A percentile compares a stretch with the other conserved stretches of the same genome.
These are phyloP conservation scores for Orthonychiurus folsomi DNA, from an alignment of 2,888 invertebrate species.

Conservation along the genomic window DNA sequence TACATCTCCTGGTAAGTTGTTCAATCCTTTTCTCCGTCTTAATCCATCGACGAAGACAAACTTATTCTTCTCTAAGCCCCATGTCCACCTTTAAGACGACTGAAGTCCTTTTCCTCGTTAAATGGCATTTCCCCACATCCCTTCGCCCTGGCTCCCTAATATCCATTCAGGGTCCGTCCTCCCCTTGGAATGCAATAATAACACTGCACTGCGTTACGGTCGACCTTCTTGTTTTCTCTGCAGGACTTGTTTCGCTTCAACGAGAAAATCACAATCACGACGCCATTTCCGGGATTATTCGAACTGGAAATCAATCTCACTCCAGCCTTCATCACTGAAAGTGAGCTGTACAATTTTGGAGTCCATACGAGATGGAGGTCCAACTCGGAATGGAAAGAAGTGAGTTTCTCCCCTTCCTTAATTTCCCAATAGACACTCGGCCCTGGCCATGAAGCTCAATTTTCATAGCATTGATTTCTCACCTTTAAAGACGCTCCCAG, in stretches of 20 bases:
- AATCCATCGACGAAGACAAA: too few relatives aligned
- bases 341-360: slow-evolving; percentile 35
- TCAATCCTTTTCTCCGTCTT: slow-evolving; percentile 7
- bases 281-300: slow-evolving; percentile 37
- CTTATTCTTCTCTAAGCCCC: too few relatives aligned
- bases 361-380: slow-evolving; percentile 38
- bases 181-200: too few relatives aligned
- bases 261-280: slow-evolving; percentile 39
- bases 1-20: slow-evolving; percentile 36
- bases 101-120: too few relatives aligned
- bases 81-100: too few relatives aligned
- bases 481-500: too few relatives aligned
- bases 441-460: not conserved
- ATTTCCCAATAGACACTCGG: slow-evolving; percentile 11
- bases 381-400: slow-evolving; percentile 35
- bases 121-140: too few relatives aligned
- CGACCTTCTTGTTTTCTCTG: slow-evolving; percentile 2
- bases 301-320: slow-evolving; percentile 40
- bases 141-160: too few relatives aligned
- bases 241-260: slow-evolving; percentile 40
- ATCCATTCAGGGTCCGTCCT: too few relatives aligned
- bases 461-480: not conserved
- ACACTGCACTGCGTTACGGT: not conserved
- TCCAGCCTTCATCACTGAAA: slow-evolving; percentile 33
- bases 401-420: slow-evolving; percentile 10